phyloP scores from a whole-genome alignment of 2,888 invertebrate species.

The Bugulina stolonifera region DNA sequence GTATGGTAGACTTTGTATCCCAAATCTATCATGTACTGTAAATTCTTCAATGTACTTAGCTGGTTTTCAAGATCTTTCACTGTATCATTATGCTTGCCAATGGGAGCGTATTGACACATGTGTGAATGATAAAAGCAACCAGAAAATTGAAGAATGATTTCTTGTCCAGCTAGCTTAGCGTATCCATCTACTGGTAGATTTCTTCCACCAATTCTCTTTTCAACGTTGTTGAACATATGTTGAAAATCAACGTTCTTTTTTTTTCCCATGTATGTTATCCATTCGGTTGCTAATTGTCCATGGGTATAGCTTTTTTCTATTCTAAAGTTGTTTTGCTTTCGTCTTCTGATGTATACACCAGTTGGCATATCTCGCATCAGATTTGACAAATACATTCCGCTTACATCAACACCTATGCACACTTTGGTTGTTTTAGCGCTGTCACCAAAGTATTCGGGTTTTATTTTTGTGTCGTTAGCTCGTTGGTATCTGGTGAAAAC shows the following conservation, averaged over 20 bases:
- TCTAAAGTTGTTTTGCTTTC: neutral
- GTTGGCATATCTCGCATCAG: slow-evolving; percentile 19
- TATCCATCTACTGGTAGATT: slow-evolving; percentile 11
- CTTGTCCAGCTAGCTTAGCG: neutral
- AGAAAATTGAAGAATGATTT: neutral
- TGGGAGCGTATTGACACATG: slow-evolving; percentile 5
- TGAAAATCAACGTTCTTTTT: neutral
- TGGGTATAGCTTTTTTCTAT: neutral
- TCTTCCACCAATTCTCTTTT: slow-evolving; percentile 5
- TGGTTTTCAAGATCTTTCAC: slow-evolving; percentile 16
- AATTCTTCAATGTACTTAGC: neutral
- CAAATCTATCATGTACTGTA: neutral
- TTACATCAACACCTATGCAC: slow-evolving; percentile 4
- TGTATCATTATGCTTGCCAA: neutral
- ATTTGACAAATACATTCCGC: slow-evolving; percentile 10
- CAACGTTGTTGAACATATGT: slow-evolving; percentile 8
- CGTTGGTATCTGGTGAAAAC: slow-evolving; percentile 26
- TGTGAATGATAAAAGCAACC: slow-evolving; percentile 20
- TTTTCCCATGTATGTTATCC: slow-evolving; percentile 3
- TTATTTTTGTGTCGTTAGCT: neutral
- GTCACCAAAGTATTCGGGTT: slow-evolving; percentile 12
- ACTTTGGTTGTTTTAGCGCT: neutral
- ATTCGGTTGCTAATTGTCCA: slow-evolving; percentile 21
- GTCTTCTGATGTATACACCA: slow-evolving; percentile 11
- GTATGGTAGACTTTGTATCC: neutral